phyloP scores from a whole-genome alignment of 2,888 invertebrate species.

The Uloborus plumipes region DNA sequence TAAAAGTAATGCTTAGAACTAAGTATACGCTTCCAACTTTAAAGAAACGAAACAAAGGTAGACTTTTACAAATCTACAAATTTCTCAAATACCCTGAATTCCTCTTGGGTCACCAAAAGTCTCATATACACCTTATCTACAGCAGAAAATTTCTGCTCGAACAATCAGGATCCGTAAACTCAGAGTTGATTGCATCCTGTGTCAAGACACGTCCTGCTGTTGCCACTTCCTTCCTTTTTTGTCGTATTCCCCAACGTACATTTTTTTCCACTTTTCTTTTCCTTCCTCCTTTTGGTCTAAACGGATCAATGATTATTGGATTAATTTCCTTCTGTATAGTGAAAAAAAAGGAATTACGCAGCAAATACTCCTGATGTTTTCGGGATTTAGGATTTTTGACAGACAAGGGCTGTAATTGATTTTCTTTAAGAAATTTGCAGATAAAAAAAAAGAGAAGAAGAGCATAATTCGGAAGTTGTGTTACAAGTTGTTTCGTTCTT shows the following conservation, averaged over 20 bases:
- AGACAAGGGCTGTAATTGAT: no score
- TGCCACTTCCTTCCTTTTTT: constrained; percentile 30
- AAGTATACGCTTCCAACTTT: no score
- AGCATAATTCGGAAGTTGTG: no score
- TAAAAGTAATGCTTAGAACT: no score
- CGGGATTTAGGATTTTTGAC: no score
- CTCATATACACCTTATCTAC: constrained; percentile 34
- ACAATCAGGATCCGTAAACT: constrained; percentile 3
- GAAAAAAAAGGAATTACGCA: constrained; percentile 26
- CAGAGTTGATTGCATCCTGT: constrained; percentile 22
- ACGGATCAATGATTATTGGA: constrained; percentile 39
- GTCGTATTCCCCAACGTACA: background rate
- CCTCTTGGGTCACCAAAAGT: constrained; percentile 7
- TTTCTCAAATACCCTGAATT: constrained; percentile 2
- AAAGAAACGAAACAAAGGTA: no score
- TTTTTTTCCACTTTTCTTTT: background rate
- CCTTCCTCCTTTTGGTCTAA: constrained; percentile 23
- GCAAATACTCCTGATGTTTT: no score
- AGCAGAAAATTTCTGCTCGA: constrained; percentile 25
- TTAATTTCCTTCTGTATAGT: constrained; percentile 35
- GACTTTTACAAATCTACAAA: no score
- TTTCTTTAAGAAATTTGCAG: no score
- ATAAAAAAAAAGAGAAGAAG: no score
- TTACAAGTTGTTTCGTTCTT: no score
- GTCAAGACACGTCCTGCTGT: constrained; percentile 26